These are phyloP conservation scores for Coelinius sp. DNA, from an alignment of 2,888 invertebrate genomes.

Conservation along the genomic window DNA sequence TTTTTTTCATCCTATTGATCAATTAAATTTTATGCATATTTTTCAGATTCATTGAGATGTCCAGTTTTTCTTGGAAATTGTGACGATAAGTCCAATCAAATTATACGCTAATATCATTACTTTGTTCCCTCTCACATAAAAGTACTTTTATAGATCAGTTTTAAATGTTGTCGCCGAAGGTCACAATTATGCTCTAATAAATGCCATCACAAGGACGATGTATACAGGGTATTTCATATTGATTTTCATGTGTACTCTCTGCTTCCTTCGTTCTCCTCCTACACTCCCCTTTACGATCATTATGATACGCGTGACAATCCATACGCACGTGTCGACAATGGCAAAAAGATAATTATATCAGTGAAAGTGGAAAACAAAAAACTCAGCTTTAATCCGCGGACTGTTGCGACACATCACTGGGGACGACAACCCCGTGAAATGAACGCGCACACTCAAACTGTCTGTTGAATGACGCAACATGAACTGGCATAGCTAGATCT, in stretches of 20 bases:
- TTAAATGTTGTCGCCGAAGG: slow-evolving; percentile 47
- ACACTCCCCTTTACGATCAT: too few species aligned
- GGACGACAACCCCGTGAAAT: slow-evolving; percentile 48
- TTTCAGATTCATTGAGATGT: too few species aligned
- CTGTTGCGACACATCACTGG: slow-evolving; percentile 28
- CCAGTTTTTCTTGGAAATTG: slow-evolving; percentile 2
- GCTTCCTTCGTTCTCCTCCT: neutral
- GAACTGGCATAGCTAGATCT: slow-evolving; percentile 24
- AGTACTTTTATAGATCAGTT: slow-evolving; percentile 45
- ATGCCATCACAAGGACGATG: slow-evolving; percentile 1
- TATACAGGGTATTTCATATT: slow-evolving; percentile 22
- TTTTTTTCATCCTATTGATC: neutral
- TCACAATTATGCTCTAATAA: slow-evolving; percentile 29
- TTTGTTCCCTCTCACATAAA: slow-evolving; percentile 32
- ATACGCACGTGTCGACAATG: neutral
- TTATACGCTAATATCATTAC: neutral
- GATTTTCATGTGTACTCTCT: slow-evolving; percentile 30
- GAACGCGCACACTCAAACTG: slow-evolving; percentile 44
- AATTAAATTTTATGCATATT: neutral
- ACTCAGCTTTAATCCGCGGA: too few species aligned
- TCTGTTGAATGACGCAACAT: slow-evolving; percentile 37
- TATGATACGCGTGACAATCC: too few species aligned
- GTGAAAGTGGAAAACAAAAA: too few species aligned
- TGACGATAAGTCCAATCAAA: neutral
- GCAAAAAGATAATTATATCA: too few species aligned